Conservation (phyloP, 2,797 vertebrate species). For the Gadopsis marmoratus region DNA sequence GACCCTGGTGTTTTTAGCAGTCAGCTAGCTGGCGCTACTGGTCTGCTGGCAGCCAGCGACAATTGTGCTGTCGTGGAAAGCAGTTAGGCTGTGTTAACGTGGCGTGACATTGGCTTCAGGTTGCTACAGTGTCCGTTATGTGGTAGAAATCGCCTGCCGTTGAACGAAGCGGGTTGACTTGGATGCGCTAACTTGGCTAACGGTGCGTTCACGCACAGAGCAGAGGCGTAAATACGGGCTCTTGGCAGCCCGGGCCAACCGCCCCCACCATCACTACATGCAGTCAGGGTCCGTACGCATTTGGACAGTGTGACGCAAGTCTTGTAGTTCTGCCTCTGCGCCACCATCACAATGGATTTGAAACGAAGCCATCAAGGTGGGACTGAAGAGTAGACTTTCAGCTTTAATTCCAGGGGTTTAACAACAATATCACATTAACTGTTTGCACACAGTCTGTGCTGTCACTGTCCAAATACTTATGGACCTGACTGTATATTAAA, state of each 20-base stretch:
- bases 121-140: background rate
- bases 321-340: no score
- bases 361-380: no score
- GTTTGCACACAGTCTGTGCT: no score
- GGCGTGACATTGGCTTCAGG: background rate
- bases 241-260: background rate
- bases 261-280: background rate
- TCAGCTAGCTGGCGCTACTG: slow-evolving; percentile 38
- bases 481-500: background rate
- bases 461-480: no score
- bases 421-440: no score
- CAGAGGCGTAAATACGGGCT: slow-evolving; percentile 14
- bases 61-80: background rate
- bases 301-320: no score
- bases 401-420: no score
- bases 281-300: no score
- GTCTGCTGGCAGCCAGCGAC: slow-evolving; percentile 16
- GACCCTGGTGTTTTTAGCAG: slow-evolving; percentile 71
- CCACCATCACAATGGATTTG: no score
- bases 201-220: background rate
- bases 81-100: background rate
- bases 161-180: background rate
- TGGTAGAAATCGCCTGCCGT: background rate
- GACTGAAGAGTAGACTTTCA: no score
- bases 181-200: slow-evolving; percentile 1